Percentiles rank a stretch among this genome's conserved stretches.
Conservation (phyloP, 2,797 vertebrate genomes). For the Karalla daura region DNA sequence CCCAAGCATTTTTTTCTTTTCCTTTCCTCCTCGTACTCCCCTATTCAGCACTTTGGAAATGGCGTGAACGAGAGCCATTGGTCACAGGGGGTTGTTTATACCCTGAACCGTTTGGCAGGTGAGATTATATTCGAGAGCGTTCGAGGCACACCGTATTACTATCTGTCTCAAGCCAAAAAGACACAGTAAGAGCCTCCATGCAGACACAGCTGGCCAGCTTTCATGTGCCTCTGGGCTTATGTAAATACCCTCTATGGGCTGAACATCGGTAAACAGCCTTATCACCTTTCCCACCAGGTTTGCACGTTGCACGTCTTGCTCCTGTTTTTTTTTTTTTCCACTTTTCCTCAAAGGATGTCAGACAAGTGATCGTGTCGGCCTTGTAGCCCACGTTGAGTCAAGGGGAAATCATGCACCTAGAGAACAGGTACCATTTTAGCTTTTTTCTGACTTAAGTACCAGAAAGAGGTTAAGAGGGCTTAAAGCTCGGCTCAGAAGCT, state of each 20-base stretch:
- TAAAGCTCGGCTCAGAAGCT: no score
- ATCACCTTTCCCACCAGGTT: slow-evolving; percentile 71
- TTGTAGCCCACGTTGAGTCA: slow-evolving; percentile 22
- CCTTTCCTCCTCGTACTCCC: slow-evolving; percentile 11
- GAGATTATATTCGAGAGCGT: slow-evolving; percentile 59
- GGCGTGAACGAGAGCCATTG: slow-evolving; percentile 41
- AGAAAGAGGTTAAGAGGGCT: slow-evolving; percentile 1
- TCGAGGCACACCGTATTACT: slow-evolving; percentile 48
- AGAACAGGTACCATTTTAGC: slow-evolving; percentile 1
- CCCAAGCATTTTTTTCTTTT: background rate
- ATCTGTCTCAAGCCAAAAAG: slow-evolving; percentile 61
- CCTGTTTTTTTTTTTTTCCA: slow-evolving; percentile 26
- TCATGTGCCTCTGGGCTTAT: slow-evolving; percentile 72
- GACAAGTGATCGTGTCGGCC: slow-evolving; percentile 49
- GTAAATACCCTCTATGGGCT: slow-evolving; percentile 71
- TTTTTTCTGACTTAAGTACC: slow-evolving; percentile 4
- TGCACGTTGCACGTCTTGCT: slow-evolving; percentile 45
- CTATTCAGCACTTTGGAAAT: slow-evolving; percentile 30
- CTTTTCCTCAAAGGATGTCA: slow-evolving; percentile 50
- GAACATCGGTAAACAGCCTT: slow-evolving; percentile 74
- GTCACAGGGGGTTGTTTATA: slow-evolving; percentile 59
- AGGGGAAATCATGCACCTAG: slow-evolving; percentile 29
- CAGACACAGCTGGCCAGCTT: slow-evolving; percentile 63
- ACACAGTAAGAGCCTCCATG: slow-evolving; percentile 54
- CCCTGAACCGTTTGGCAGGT: slow-evolving; percentile 62